Conservation (phyloP, 2,113 vertebrate species). For the Lagenorhynchus albirostris region DNA sequence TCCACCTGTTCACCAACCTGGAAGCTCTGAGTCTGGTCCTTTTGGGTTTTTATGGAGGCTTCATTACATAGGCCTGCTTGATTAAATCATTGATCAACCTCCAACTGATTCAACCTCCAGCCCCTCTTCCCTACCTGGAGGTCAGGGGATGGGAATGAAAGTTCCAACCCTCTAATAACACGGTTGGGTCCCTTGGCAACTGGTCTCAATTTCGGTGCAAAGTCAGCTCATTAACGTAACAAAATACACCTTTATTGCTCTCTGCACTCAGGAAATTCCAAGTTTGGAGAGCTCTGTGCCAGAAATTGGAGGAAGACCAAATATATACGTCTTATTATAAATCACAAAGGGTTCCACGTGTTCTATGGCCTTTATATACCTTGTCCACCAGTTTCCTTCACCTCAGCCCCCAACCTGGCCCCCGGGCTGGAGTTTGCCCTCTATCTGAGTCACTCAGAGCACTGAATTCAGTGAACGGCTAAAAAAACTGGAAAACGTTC, state of each 20-base stretch:
- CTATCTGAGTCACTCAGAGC: neutral
- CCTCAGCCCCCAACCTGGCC: too few species aligned
- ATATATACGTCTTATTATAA: neutral
- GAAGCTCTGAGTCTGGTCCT: neutral
- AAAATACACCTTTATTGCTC: neutral
- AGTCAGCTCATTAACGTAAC: neutral
- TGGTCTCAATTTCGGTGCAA: neutral
- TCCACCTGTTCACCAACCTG: too few species aligned
- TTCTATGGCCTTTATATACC: neutral
- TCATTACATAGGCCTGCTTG: rapidly evolving
- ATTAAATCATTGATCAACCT: neutral
- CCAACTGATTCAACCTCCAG: neutral
- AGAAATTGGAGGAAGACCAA: neutral
- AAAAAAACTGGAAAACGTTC: neutral
- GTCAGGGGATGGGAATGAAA: neutral
- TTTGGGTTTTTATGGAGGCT: neutral
- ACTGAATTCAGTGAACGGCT: rapidly evolving
- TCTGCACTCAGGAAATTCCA: neutral
- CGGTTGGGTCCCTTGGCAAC: neutral
- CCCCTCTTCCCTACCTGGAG: neutral
- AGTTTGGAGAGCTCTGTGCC: neutral
- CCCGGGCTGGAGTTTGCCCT: too few species aligned
- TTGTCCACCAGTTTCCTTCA: rapidly evolving
- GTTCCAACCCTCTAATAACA: too few species aligned
- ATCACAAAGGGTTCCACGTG: neutral